Evolutionary conservation across 2,797 vertebrate genomes (phyloP).

Genomic region (Anguilla marmorata): DNA sequence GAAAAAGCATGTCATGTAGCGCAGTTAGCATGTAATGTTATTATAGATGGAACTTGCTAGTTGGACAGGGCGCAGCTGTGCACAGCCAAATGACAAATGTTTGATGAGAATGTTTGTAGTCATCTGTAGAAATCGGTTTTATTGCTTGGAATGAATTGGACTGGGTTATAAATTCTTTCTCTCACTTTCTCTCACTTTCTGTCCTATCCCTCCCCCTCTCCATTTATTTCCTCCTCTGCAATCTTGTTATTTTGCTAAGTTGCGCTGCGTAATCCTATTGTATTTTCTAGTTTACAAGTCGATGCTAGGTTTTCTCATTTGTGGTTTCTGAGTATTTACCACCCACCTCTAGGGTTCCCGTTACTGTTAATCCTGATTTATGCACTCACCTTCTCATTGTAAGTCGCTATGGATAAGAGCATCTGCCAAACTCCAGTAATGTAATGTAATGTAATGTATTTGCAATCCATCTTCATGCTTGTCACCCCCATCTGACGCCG

Average conservation of each 20-base stretch:
- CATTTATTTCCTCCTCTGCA: conserved; percentile 55
- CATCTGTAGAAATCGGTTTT: neutral
- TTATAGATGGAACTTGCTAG: neutral
- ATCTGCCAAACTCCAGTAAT: neutral
- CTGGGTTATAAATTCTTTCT: neutral
- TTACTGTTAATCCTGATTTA: neutral
- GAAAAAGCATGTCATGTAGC: conserved; percentile 23
- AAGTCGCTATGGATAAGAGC: conserved; percentile 37
- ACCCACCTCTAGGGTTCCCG: neutral
- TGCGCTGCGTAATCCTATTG: neutral
- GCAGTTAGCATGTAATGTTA: neutral
- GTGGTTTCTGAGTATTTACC: neutral
- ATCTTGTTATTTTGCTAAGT: conserved; percentile 35
- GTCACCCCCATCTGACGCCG: neutral
- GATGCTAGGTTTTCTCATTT: neutral
- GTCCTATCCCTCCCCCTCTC: neutral
- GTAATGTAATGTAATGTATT: conserved; percentile 40
- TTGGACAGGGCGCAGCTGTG: neutral
- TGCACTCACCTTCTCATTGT: neutral
- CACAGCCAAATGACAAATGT: neutral
- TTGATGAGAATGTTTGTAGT: neutral
- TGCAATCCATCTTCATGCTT: conserved; percentile 42
- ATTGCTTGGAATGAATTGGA: neutral
- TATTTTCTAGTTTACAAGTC: neutral
- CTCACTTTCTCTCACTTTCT: neutral